Base-by-base conservation (phyloP, 2,113 vertebrate genomes). In the Theropithecus gelada region DNA sequence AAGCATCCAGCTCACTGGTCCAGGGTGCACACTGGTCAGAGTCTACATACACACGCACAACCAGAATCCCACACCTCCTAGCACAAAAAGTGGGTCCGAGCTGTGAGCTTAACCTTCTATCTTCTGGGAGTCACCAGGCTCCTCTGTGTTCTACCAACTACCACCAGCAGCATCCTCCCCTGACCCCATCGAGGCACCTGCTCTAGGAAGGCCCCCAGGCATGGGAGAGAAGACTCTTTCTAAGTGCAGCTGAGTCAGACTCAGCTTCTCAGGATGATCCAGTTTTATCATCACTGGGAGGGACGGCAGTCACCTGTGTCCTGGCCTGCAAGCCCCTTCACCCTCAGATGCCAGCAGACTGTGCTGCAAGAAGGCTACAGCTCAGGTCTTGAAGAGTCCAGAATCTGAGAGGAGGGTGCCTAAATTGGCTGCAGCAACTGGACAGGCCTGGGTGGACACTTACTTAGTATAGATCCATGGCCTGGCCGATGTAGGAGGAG, bases 301-400 rank as follows among this genome's bases (percentile, higher is more conserved):
- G 43, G 23, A 64, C 0, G 8, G 16, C 27, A n/a, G 72, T n/a
- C 3, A 2, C 57, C 38, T 9, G 4, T 6, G 17, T 1, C 84
- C 16, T 2, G 6, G 52, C 40, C 27, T 6, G 0, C 3, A 75
- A 79, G 57, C 59, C 68, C 40, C 73, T 80, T 86, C 2, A 0
- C 35, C 70, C 17, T 57, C 32, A 55, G 48, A 32, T 57, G 16
- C 2, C 16, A n/a, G 20, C 55, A 55, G 48, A 27, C 43, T 48
- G 35, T 72, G 20, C 57, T 40, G 18, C n/a, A 38, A 85, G 30
- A 52, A 20, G 59, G 11, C 12, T 2, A 9, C 27, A 32, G 66
- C 40, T 66, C 0, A 0, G 14, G 35, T 23, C 78, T 91, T 5
- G 2, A 45, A 88, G 35, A 73, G 43, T 20, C 76, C 66, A n/a